Evolutionary conservation across 2,888 invertebrate genomes (phyloP), one percentile per base, ranked within the genome.

Genomic region (Troides oblongomaculatus): DNA sequence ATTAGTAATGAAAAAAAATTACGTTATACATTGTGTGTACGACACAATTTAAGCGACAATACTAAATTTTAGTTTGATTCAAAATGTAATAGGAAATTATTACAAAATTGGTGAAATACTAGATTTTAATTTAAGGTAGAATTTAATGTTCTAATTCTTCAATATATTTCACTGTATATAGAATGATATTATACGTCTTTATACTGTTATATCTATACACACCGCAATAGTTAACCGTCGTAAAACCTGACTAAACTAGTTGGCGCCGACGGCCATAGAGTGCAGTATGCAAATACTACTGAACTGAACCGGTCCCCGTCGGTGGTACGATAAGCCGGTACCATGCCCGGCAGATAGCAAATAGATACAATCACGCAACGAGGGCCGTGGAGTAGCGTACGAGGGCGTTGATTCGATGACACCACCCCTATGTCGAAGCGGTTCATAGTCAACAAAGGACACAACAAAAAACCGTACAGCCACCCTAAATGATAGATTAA

Each of bases 221-320:
- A 56, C 56, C 56, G 64, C 62, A 64, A 61, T 71, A 64, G 61
- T 68, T 68, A 59, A 64, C 64, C 50, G 66, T 57, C 57, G 58
- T 68, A 66, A 68, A 71, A 69, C 67, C 78, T 75, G 74, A 77
- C 73, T 76, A 69, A 77, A 73, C 75, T 81, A 74, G 77, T 79
- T 80, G 78, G 75, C 77, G 76, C 77, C 76, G 74, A 30, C 30
- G 30, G 77, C 79, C 78, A 75, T 75, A 76, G 77, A 74, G 77
- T 77, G 77, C 76, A 71, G 77, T 83, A 86, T 85, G 84, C 81
- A 85, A 85, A 86, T 84, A 83, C 79, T 72, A 73, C 75, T 75
- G 77, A 79, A 79, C 71, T 70, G 80, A 83, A 88, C 87, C 86
- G 85, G 88, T 87, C 82, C 71, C 61, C 23, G 21, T 30, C 68